These are phyloP conservation scores for Megalops cyprinoides DNA, from an alignment of 2,797 vertebrate species.

Conservation along the genomic window DNA sequence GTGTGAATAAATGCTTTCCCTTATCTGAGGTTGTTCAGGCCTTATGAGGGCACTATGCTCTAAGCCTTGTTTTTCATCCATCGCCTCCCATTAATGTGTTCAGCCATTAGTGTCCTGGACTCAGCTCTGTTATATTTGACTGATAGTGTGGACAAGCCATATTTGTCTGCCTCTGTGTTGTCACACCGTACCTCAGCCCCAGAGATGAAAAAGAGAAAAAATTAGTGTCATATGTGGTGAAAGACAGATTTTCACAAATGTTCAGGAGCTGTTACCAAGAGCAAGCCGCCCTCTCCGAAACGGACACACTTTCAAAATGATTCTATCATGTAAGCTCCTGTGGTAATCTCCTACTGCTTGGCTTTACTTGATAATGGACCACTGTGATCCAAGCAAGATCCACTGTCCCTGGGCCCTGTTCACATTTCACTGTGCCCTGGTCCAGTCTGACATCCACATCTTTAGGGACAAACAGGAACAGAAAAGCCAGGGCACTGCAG, in stretches of 20 bases:
- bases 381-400: not conserved
- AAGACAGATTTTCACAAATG: not conserved
- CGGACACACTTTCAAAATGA: not conserved
- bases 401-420: not conserved
- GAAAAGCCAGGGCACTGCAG: not conserved
- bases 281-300: not conserved
- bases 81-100: not conserved
- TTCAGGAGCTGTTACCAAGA: not conserved
- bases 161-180: not conserved
- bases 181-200: too few species aligned
- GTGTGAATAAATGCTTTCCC: not conserved
- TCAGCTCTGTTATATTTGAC: not conserved
- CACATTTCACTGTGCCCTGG: too few species aligned
- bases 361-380: not conserved
- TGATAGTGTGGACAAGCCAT: not conserved
- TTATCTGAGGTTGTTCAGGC: not conserved
- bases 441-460: too few species aligned
- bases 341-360: not conserved
- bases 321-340: not conserved
- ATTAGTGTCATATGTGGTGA: not conserved
- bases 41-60: not conserved
- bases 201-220: not conserved
- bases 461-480: not conserved
- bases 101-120: not conserved
- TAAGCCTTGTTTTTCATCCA: not conserved